Conservation (phyloP, 2,113 vertebrate species). For the Scomber scombrus region DNA sequence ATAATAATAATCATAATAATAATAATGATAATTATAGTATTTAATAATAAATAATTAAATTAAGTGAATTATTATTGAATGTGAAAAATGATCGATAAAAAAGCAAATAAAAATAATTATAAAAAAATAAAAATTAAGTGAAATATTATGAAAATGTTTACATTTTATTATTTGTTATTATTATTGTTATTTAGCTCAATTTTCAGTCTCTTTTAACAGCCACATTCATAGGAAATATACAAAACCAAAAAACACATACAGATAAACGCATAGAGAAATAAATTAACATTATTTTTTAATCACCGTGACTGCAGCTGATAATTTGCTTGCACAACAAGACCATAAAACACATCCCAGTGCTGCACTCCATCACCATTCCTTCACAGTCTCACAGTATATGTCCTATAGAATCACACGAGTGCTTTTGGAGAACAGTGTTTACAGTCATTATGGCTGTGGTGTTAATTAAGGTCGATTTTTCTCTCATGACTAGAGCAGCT, state of each 20-base stretch:
- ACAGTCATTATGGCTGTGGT: background rate
- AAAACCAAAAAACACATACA: background rate
- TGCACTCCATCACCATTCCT: background rate
- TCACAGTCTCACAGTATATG: background rate
- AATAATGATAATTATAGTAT: too few relatives aligned
- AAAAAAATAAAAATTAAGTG: too few relatives aligned
- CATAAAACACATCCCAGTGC: background rate
- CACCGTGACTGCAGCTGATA: background rate
- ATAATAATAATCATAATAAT: too few relatives aligned
- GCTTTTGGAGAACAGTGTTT: background rate
- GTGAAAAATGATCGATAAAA: too few relatives aligned
- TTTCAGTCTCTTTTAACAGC: too few relatives aligned
- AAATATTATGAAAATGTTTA: too few relatives aligned
- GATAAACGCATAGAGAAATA: background rate
- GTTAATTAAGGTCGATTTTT: background rate
- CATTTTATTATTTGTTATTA: too few relatives aligned
- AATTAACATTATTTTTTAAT: background rate
- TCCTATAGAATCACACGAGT: background rate
- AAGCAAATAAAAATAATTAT: too few relatives aligned
- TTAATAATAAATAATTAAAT: too few relatives aligned
- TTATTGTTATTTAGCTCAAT: too few relatives aligned
- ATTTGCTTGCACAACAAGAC: slow-evolving; percentile 9
- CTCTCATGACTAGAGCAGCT: background rate
- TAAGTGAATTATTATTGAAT: too few relatives aligned
- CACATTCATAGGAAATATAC: background rate